A percentile compares a stretch with the other conserved stretches of the same genome.
Evolutionary conservation across 2,797 vertebrate genomes (phyloP).

Genomic region (Xerus rutilus): DNA sequence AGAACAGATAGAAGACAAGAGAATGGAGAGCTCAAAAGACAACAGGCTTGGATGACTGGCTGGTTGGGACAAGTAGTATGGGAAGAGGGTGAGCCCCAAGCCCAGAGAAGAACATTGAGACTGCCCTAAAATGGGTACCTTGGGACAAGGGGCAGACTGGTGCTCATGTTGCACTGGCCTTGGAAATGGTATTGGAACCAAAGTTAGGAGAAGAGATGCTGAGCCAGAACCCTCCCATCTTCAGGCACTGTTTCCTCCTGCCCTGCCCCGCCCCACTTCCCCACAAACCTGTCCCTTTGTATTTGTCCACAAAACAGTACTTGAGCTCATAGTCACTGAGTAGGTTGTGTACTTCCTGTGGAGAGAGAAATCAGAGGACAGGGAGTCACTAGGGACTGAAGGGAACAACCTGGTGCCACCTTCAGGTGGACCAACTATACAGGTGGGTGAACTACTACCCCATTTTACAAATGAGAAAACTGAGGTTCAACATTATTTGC

Average conservation of each 20-base stretch:
- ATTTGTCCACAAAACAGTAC: constrained; percentile 98
- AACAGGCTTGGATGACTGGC: background rate
- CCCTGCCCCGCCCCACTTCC: background rate
- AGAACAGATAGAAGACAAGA: background rate
- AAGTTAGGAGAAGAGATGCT: background rate
- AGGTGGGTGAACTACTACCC: background rate
- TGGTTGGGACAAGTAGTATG: background rate
- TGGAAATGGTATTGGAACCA: background rate
- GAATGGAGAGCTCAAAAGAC: background rate
- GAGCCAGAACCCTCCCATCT: background rate
- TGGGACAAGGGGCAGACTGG: background rate
- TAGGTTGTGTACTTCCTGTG: constrained; percentile 96
- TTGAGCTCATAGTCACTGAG: constrained; percentile 95
- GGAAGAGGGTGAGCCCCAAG: background rate
- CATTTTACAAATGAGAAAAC: background rate
- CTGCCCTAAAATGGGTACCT: background rate
- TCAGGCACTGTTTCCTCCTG: background rate
- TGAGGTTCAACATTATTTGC: background rate
- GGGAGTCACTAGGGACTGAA: constrained; percentile 17
- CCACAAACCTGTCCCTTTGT: constrained; percentile 96
- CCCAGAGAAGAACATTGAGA: background rate
- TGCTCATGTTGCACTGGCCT: background rate
- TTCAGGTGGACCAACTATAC: background rate
- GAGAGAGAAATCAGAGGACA: constrained; percentile 57
- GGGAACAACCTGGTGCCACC: background rate